Conservation (phyloP, 2,113 vertebrate species). For the Empidonax alnorum region DNA sequence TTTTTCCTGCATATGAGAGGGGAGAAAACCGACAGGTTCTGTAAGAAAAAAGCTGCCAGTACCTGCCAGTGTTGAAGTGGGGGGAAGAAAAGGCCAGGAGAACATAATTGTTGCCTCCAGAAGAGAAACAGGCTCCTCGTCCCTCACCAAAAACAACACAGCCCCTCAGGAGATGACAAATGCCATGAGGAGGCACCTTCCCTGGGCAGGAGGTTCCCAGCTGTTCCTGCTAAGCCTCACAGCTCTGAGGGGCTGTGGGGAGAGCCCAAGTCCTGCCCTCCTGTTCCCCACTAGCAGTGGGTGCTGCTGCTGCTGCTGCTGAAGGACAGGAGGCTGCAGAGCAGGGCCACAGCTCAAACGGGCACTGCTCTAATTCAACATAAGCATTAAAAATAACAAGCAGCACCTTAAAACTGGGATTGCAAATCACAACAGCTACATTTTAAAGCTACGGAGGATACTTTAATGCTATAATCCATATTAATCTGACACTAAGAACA, state of each 20-base stretch:
- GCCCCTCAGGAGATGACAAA: background rate
- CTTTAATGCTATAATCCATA: constrained; percentile 18
- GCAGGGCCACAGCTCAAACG: background rate
- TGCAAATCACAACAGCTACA: constrained; percentile 34
- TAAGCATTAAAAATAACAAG: constrained; percentile 41
- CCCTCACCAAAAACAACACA: background rate
- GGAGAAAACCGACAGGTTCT: background rate
- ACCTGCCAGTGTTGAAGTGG: background rate
- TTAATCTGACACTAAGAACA: constrained; percentile 15
- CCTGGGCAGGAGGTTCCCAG: background rate
- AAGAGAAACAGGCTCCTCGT: background rate
- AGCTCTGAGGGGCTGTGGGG: background rate
- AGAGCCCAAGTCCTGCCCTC: background rate
- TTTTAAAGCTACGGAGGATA: constrained; percentile 4
- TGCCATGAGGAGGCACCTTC: background rate
- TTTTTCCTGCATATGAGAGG: background rate
- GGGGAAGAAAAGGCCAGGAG: background rate
- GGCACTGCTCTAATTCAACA: constrained; percentile 35
- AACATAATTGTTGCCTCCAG: background rate
- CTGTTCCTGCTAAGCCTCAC: background rate
- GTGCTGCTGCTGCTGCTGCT: background rate
- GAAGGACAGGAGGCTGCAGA: background rate
- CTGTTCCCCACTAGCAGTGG: background rate
- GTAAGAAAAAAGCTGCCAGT: background rate
- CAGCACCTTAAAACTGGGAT: constrained; percentile 26